These are phyloP conservation scores for Urophycis tenuis DNA, from an alignment of 2,797 vertebrate genomes.

Conservation along the genomic window DNA sequence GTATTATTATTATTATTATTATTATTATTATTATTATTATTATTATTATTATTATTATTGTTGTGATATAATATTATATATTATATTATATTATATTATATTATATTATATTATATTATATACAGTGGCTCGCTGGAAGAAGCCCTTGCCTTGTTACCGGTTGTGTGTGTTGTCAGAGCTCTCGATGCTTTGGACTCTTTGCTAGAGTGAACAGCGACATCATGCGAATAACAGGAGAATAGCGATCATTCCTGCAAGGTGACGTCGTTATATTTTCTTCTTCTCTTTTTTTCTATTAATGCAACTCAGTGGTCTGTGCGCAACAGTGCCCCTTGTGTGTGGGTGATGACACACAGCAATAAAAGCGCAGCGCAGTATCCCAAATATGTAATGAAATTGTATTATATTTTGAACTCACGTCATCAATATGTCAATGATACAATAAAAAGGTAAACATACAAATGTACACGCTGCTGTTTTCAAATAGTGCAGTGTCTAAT, in stretches of 20 bases:
- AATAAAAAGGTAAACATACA: neutral
- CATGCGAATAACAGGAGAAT: slow-evolving; percentile 43
- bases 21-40: neutral
- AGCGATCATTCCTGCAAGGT: neutral
- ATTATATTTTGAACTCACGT: neutral
- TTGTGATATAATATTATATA: neutral
- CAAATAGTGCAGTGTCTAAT: neutral
- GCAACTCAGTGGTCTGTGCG: neutral
- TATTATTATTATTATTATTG: neutral
- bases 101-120: neutral
- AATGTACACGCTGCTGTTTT: neutral
- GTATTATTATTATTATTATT: neutral
- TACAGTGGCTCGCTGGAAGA: too few relatives aligned
- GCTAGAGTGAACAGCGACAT: slow-evolving; percentile 57
- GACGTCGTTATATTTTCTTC: neutral
- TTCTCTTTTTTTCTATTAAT: neutral
- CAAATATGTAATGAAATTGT: neutral
- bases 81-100: neutral
- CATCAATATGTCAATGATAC: neutral
- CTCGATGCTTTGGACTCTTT: neutral
- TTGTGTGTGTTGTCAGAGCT: neutral
- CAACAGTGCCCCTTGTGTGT: neutral
- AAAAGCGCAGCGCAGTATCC: neutral
- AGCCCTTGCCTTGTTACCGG: too few relatives aligned
- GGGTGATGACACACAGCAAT: neutral